Base-by-base conservation (phyloP, 2,888 invertebrate species). In the Trisateles emortualis region DNA sequence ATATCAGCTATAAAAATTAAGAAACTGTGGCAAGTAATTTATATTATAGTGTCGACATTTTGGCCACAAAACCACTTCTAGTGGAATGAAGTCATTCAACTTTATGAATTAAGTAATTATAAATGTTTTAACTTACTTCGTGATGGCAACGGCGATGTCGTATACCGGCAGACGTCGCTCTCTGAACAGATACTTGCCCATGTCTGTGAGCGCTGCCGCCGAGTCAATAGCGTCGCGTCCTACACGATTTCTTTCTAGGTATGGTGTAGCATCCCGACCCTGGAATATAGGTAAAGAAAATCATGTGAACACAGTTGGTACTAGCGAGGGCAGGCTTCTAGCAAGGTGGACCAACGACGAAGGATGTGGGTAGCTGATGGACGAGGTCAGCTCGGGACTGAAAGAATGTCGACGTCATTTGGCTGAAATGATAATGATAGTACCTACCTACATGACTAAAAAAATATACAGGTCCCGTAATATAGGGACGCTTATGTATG, bases 161-260 rank as follows among this genome's bases (percentile, higher is more conserved):
- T 98, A 98, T 71, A 98, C 98, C 45, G 98, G 98, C 84, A 98
- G 94, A 82, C 98, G 94, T 86, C 98, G 94, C 93, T 98, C 98
- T 85, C 98, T 95, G 95, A 98, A 98, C 83, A 98, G 94, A 94
- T 98, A 98, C 95, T 98, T 98, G 90, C 98, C 98, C 97, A 98
- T 98, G 91, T 98, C 98, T 63, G 98, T 98, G 68, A 98, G 94
- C 59, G 98, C 98, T 38, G 98, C 98, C 36, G 98, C 98, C 1
- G 98, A 98, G 89, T 98, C 98, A 52, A 98, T 98, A 30, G 98
- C 98, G 87, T 98, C 98, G 57, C 98, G 94, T 62, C 98, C 98
- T 44, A 98, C 98, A 75, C 98, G 95, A 93, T 98, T 98, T 78
- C 97, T 95, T 91, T 98, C 98, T 87, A 98, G 93, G 90, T 98